Conservation (phyloP, 2,888 invertebrate genomes). For the Cosmia pyralina region DNA sequence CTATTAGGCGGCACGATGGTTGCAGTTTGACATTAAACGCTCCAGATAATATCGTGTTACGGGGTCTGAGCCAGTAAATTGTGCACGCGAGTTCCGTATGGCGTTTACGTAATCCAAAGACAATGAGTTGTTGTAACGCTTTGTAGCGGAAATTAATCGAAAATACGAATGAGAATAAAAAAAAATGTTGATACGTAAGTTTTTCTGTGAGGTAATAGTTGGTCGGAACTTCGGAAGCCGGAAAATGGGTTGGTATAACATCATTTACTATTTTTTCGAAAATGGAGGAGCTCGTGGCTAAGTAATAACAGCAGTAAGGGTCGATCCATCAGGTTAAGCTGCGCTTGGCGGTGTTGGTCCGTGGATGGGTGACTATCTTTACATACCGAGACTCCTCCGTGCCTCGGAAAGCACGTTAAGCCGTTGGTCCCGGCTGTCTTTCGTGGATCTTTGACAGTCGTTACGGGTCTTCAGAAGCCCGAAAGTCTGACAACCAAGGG, state of each 20-base stretch:
- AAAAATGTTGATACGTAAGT: not conserved
- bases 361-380: too few species aligned
- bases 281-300: too few species aligned
- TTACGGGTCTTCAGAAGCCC: too few species aligned
- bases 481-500: too few species aligned
- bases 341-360: too few species aligned
- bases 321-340: too few species aligned
- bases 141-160: slow-evolving; percentile 29
- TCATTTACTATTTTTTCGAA: not conserved
- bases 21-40: slow-evolving; percentile 59
- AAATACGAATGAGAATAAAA: slow-evolving; percentile 24
- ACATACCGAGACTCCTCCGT: too few species aligned
- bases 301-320: too few species aligned
- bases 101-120: slow-evolving; percentile 56
- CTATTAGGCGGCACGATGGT: slow-evolving; percentile 3
- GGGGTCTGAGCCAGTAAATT: slow-evolving; percentile 63
- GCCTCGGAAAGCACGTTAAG: too few species aligned
- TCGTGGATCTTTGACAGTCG: too few species aligned
- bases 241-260: not conserved
- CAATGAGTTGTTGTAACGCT: slow-evolving; percentile 47
- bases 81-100: slow-evolving; percentile 61
- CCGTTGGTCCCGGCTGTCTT: too few species aligned
- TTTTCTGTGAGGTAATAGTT: not conserved
- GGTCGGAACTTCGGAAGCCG: not conserved
- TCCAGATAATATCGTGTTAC: slow-evolving; percentile 62